Evolutionary conservation across 2,888 invertebrate genomes (phyloP).

Genomic region (Agonopterix alstromeriana): DNA sequence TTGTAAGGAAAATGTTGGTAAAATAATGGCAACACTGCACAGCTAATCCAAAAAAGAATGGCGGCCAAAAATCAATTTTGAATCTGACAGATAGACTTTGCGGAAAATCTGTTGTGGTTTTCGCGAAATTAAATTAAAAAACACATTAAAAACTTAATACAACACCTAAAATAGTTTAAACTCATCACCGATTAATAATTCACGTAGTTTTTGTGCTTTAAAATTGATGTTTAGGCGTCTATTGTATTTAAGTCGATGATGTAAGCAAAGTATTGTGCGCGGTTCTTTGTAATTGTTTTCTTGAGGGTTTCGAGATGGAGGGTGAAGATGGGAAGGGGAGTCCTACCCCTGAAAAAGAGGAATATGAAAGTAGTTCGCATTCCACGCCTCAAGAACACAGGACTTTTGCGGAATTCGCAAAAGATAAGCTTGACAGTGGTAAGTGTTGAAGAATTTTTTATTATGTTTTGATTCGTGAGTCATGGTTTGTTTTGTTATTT

Average conservation of each 20-base stretch:
- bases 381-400: constrained; percentile 67
- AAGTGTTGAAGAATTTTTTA: constrained; percentile 14
- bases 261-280: constrained; percentile 63
- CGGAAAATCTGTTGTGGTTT: constrained; percentile 4
- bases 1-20: too few relatives aligned
- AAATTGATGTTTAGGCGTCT: background rate
- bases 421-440: constrained; percentile 71
- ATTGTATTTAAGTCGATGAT: constrained; percentile 62
- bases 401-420: constrained; percentile 68
- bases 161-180: background rate
- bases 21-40: too few relatives aligned
- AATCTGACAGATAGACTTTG: constrained; percentile 28
- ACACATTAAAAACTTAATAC: constrained; percentile 21
- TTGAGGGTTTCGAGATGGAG: constrained; percentile 39
- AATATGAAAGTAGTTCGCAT: constrained; percentile 58
- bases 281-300: constrained; percentile 38
- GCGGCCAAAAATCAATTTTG: constrained; percentile 74
- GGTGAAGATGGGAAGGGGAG: constrained; percentile 44
- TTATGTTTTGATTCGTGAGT: background rate
- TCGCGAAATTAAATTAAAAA: too few relatives aligned
- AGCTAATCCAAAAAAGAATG: constrained; percentile 30
- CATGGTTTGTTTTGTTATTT: too few relatives aligned
- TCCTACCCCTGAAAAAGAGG: constrained; percentile 54
- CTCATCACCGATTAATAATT: background rate
- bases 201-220: background rate